Conservation (phyloP, 1,140 invertebrate species). For the Drosophila sechellia region DNA sequence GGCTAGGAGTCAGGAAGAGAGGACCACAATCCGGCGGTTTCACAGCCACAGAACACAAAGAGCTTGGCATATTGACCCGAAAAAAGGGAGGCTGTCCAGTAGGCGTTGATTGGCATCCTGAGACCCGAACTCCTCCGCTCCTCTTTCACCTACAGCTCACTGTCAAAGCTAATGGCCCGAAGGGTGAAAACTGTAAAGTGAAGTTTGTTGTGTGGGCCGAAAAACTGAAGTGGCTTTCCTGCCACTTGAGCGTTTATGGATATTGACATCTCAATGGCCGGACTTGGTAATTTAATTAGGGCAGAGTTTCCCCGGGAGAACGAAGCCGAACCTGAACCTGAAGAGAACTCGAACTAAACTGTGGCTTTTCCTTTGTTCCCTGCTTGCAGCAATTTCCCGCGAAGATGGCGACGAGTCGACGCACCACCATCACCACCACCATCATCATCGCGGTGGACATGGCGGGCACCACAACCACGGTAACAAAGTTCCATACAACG, state of each 20-base stretch:
- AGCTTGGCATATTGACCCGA: constrained; percentile 49
- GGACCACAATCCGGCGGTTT: constrained; percentile 38
- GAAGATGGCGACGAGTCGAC: constrained; percentile 89
- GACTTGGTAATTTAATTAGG: constrained; percentile 32
- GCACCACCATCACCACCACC: constrained; percentile 77
- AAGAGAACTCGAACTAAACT: constrained; percentile 34
- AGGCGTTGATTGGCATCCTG: constrained; percentile 47
- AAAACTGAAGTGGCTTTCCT: constrained; percentile 25
- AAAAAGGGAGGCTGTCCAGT: constrained; percentile 26
- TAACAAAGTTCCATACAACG: constrained; percentile 92
- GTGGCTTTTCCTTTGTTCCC: constrained; percentile 15
- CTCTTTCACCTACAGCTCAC: constrained; percentile 1
- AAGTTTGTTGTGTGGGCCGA: neutral
- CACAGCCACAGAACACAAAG: constrained; percentile 44
- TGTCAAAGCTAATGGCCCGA: constrained; percentile 26
- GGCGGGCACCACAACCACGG: constrained; percentile 83
- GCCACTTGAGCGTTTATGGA: constrained; percentile 40
- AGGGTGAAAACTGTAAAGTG: constrained; percentile 30
- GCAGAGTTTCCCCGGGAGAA: neutral
- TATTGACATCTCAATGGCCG: constrained; percentile 42
- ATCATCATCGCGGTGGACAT: constrained; percentile 81
- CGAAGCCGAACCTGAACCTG: neutral
- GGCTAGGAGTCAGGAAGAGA: constrained; percentile 1
- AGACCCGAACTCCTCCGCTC: neutral
- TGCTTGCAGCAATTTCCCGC: constrained; percentile 89